A percentile compares a stretch with the other conserved stretches of the same genome.
phyloP scores from a whole-genome alignment of 1,140 invertebrate species.

The Diabrotica virgifera region DNA sequence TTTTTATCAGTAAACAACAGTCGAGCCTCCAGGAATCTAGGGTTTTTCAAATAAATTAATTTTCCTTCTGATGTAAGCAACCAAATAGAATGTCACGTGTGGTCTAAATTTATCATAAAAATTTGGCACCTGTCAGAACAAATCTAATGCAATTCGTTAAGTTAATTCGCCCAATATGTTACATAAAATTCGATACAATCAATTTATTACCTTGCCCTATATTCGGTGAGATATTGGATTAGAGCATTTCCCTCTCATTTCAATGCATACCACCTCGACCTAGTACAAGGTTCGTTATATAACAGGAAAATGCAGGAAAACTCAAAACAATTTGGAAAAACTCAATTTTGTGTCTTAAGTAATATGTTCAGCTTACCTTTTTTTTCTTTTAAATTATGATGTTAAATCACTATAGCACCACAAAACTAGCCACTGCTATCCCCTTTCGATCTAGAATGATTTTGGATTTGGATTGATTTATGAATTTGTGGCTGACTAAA shows the following conservation, averaged over 20 bases:
- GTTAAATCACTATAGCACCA: background rate
- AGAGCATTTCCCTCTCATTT: background rate
- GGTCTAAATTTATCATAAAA: constrained; percentile 7
- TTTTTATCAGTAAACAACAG: no score
- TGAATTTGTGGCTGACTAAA: background rate
- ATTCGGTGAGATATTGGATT: background rate
- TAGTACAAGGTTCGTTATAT: background rate
- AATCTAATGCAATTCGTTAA: background rate
- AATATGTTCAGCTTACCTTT: background rate
- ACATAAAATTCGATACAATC: background rate
- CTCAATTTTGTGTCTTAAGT: background rate
- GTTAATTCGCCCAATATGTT: background rate
- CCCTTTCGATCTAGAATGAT: background rate
- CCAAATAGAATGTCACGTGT: constrained; percentile 7
- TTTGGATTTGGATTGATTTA: constrained; percentile 3
- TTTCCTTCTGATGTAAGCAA: background rate
- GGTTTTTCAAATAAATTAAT: background rate
- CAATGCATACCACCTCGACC: background rate
- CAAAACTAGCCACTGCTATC: background rate
- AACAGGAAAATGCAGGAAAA: background rate
- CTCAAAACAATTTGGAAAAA: background rate
- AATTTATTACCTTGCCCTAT: background rate
- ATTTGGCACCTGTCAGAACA: constrained; percentile 11
- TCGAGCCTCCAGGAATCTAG: no score
- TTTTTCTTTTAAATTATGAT: background rate